Base-by-base conservation (phyloP, 1,140 invertebrate species). In the Drosophila nasuta region DNA sequence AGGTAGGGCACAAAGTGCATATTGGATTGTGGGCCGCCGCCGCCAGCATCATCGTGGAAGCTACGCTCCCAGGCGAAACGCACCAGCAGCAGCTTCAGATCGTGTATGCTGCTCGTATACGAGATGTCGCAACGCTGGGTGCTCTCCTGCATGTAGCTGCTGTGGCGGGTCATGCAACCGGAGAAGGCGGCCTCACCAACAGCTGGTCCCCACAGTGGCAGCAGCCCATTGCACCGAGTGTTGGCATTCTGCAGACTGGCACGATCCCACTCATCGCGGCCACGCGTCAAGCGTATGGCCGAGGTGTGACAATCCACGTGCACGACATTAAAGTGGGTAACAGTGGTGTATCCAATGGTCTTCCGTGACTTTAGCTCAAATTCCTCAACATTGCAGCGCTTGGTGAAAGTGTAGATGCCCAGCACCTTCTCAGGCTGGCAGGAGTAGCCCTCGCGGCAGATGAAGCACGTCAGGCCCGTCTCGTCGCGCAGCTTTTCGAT, bases 291-390 rank as follows among this genome's bases (percentile, higher is more conserved):
- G 35, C 95, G 93, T 38, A 99, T 98, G 52, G 98, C 98, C 7
- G 97, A 97, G 94, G 98, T 98, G 93, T 99, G 98, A 92, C 98
- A 99, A 92, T 99, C 98, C 8, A 99, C 96, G 93, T 99, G 98
- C 3, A 99, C 98, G 8, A 99, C 96, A 93, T 99, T 99, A 93
- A 99, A 99, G 94, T 99, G 98, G 3, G 98, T 98, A 2, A 99
- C 98, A 0, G 98, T 99, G 7, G 96, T 97, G 92, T 98, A 99
- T 11, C 96, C 96, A 2, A 96, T 94, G 5, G 96, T 97, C 91
- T 97, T 97, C 45, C 97, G 93, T 11, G 96, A 94, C 92, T 98
- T 97, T 43, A 95, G 94, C 91, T 99, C 98, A 92, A 95, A 97
- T 82, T 99, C 98, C 82, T 99, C 98, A n/a, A 99, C 95, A 87